phyloP scores from a whole-genome alignment of 1,140 invertebrate species.

The Drosophila murphyi region DNA sequence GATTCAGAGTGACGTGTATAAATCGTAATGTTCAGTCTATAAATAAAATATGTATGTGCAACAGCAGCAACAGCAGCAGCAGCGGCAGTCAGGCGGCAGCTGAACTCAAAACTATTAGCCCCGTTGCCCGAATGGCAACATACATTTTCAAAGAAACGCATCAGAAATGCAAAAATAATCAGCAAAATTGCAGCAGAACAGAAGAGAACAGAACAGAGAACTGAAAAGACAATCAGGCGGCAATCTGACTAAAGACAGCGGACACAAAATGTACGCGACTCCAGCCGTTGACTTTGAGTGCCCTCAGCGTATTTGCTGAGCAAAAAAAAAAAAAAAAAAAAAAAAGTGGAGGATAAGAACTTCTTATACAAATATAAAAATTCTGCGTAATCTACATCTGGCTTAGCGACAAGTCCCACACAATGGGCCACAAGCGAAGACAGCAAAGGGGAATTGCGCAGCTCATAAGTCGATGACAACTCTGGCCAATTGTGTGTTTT shows the following conservation, averaged over 20 bases:
- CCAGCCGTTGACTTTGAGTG: constrained; percentile 56
- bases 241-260: constrained; percentile 24
- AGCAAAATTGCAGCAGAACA: constrained; percentile 44
- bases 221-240: constrained; percentile 37
- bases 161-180: constrained; percentile 81
- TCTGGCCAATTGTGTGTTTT: background rate
- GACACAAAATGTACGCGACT: constrained; percentile 15
- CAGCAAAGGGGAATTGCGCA: constrained; percentile 26
- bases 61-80: constrained; percentile 35
- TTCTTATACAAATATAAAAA: constrained; percentile 45
- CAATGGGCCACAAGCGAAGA: constrained; percentile 22
- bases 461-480: constrained; percentile 13
- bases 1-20: constrained; percentile 30
- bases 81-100: background rate
- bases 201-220: background rate
- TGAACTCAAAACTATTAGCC: constrained; percentile 40
- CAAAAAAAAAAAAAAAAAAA: background rate
- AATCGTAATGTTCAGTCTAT: constrained; percentile 51
- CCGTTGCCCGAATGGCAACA: constrained; percentile 13
- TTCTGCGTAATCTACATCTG: constrained; percentile 80
- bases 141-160: constrained; percentile 60
- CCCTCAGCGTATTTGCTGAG: constrained; percentile 55
- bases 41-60: constrained; percentile 58
- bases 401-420: constrained; percentile 39
- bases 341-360: constrained; percentile 17